These are phyloP conservation scores for Pelochelys cantorii DNA, from an alignment of 2,797 vertebrate genomes.

Conservation along the genomic window DNA sequence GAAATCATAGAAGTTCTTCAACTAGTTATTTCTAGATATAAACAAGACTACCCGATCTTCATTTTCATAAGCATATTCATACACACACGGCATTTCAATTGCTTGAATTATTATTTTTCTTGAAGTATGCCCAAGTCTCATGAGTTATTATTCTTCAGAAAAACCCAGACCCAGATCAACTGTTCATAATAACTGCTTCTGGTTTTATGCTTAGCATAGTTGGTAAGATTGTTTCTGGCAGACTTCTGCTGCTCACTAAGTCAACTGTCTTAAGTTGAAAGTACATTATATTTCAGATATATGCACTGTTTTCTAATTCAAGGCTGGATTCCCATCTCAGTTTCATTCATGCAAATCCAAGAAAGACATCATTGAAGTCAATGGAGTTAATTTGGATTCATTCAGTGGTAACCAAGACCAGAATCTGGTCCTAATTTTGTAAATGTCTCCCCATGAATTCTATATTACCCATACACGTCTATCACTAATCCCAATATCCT, in stretches of 20 bases:
- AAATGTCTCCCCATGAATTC: constrained; percentile 2
- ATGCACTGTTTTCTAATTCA: constrained; percentile 13
- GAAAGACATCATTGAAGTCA: constrained; percentile 9
- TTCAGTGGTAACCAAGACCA: not conserved
- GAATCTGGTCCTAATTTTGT: not conserved
- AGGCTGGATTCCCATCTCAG: constrained; percentile 6
- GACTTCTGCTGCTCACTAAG: not conserved
- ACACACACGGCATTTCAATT: not conserved
- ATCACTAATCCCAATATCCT: constrained; percentile 10
- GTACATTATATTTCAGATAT: not conserved
- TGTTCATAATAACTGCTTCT: not conserved
- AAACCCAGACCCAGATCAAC: not conserved
- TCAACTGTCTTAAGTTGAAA: not conserved
- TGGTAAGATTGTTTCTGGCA: not conserved
- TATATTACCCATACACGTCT: not conserved
- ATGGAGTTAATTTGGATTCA: constrained; percentile 27
- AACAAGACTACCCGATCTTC: not conserved
- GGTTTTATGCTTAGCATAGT: not conserved
- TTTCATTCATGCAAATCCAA: constrained; percentile 40
- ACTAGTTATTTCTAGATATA: not conserved
- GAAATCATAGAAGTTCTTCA: not conserved
- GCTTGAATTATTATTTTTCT: not conserved
- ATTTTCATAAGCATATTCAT: not conserved
- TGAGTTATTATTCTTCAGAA: not conserved
- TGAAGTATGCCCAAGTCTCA: not conserved